Conservation (phyloP, 2,113 vertebrate species). For the Psammodynastes pulverulentus region DNA sequence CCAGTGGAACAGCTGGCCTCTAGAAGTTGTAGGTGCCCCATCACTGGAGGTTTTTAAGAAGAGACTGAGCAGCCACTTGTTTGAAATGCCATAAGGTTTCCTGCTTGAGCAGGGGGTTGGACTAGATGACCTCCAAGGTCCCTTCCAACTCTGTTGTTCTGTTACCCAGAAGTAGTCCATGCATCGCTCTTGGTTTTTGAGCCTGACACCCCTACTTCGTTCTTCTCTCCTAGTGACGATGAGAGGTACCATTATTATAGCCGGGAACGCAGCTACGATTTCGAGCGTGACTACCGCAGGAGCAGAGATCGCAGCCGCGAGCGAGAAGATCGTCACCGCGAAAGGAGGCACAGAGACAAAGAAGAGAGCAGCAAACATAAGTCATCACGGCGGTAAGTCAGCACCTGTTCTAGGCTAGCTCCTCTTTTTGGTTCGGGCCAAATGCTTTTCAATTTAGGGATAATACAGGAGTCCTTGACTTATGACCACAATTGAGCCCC, state of each 20-base stretch:
- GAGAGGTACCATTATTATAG: constrained; percentile 67
- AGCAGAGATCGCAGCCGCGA: constrained; percentile 64
- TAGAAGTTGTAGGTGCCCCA: neutral
- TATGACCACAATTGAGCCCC: no score
- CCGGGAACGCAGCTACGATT: constrained; percentile 67
- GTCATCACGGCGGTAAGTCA: constrained; percentile 65
- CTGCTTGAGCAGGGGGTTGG: neutral
- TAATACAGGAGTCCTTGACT: no score
- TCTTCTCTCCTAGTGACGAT: constrained; percentile 45
- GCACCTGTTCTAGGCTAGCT: accelerated
- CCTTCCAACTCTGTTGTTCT: neutral
- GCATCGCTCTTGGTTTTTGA: neutral
- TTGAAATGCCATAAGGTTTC: neutral
- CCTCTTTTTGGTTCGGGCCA: neutral
- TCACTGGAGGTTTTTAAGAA: neutral
- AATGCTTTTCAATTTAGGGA: neutral
- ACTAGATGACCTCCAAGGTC: neutral
- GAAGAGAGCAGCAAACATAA: constrained; percentile 72
- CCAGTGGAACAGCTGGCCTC: neutral
- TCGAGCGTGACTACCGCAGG: constrained; percentile 66
- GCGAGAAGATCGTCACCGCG: constrained; percentile 65
- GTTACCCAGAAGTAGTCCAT: neutral
- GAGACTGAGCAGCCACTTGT: neutral
- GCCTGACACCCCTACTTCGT: neutral
- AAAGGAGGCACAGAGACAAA: constrained; percentile 68